Evolutionary conservation across 2,888 invertebrate genomes (phyloP).

Genomic region (Apodemia duryi): DNA sequence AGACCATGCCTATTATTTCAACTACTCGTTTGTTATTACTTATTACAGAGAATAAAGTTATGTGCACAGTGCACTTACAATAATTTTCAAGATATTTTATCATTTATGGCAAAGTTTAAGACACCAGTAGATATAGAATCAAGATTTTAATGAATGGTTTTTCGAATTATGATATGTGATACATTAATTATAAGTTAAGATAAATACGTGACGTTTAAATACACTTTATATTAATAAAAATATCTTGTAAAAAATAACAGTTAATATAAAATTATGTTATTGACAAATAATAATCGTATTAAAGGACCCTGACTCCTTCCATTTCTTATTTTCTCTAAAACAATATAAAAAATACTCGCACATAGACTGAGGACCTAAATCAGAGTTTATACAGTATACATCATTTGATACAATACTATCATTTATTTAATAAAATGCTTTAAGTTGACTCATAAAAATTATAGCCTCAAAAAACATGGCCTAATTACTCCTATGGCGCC

Average conservation of each 20-base stretch:
- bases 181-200: neutral
- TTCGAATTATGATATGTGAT: conserved; percentile 6
- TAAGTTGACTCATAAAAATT: neutral
- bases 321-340: conserved; percentile 6
- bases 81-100: no score
- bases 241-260: conserved; percentile 14
- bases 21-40: no score
- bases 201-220: conserved; percentile 11
- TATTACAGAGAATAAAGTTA: no score
- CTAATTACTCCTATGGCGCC: neutral
- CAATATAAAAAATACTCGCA: conserved; percentile 2
- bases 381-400: neutral
- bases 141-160: conserved; percentile 1
- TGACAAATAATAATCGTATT: conserved; percentile 10
- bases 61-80: no score
- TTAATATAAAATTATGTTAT: neutral
- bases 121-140: neutral
- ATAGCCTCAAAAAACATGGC: conserved; percentile 13
- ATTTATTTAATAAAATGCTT: conserved; percentile 4
- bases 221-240: conserved; percentile 7
- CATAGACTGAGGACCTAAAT: conserved; percentile 9
- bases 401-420: neutral
- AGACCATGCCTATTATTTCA: no score
- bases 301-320: conserved; percentile 12
- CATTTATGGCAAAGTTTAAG: neutral